Evolutionary conservation across 2,888 invertebrate genomes (phyloP).

Genomic region (Amiota mariae): DNA sequence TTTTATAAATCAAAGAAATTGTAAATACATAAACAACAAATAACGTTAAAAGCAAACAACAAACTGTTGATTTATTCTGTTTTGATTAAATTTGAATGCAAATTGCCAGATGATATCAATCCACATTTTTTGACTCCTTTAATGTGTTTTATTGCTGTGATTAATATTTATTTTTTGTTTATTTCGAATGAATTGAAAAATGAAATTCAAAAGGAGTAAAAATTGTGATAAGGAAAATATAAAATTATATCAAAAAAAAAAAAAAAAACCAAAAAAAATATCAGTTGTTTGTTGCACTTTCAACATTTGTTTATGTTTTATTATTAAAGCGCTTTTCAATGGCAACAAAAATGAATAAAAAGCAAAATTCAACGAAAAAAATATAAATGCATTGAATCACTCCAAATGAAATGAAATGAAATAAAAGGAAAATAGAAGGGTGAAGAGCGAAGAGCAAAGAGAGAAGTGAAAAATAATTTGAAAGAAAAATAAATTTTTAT

Average conservation of each 20-base stretch:
- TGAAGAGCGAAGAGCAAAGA: too few species aligned
- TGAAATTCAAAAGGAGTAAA: conserved; percentile 10
- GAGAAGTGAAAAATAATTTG: conserved; percentile 1
- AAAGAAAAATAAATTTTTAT: conserved; percentile 25
- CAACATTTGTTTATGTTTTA: conserved; percentile 6
- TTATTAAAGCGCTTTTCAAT: conserved; percentile 3
- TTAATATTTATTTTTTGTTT: conserved; percentile 16
- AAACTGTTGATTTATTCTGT: conserved; percentile 15
- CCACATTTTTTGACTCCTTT: not conserved
- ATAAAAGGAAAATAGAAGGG: not conserved
- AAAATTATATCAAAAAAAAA: too few species aligned
- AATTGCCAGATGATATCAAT: conserved; percentile 13
- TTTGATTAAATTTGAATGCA: conserved; percentile 25
- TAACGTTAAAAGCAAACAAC: not conserved
- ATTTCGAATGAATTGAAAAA: conserved; percentile 1
- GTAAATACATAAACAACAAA: not conserved
- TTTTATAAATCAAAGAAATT: too few species aligned
- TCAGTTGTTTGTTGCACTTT: conserved; percentile 5
- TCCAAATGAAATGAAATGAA: not conserved
- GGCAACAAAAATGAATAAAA: not conserved
- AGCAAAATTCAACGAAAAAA: not conserved
- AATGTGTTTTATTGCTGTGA: not conserved
- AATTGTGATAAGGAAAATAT: not conserved
- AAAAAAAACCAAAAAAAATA: too few species aligned
- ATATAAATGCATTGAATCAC: not conserved